Base-by-base conservation (phyloP, 2,888 invertebrate species). In the Caradrina kadenii region DNA sequence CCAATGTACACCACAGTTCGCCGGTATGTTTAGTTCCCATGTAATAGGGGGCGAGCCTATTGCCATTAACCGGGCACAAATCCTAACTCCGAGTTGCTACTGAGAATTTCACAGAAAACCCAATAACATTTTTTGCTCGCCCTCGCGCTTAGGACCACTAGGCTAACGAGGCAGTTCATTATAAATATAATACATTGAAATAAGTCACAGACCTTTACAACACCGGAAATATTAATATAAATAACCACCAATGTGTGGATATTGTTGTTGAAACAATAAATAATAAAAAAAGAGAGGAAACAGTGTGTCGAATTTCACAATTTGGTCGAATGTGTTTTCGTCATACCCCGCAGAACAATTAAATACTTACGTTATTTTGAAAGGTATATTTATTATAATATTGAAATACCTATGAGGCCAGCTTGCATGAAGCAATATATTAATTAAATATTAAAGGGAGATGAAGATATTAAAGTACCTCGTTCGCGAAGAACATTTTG, bases 221-320 rank as follows among this genome's bases (percentile, higher is more conserved):
- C 45, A 48, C 21, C 21, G 52, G 54, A 73, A 68, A 48, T 26
- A 21, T 15, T 22, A 39, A 6, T 60, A 56, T 52, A 48, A 50
- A 67, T 49, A 68, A 22, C 39, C 8, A 42, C 15, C 26, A 52
- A 19, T 15, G 48, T 61, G 52, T 76, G 53, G 0, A 26, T 49
- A 61, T 61, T 52, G 64, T 52, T 72, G 52, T 26, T 72, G 26
- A 26, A 75, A 78, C 63, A 63, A 65, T 69, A 42, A 49, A 60
- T 73, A 79, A 69, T 62, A 52, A 49, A 52, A 67, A 60, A 45
- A 48, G 64, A 60, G 49, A 48, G 64, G 70, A 62, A 69, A 64
- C 73, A 56, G 62, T 67, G 71, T 67, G 75, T 79, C 74, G 61
- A 59, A 65, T 77, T 79, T 73, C 64, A 52, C 55, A 75, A 55